phyloP scores from a whole-genome alignment of 1,140 invertebrate genomes.

The Drosophila elegans region DNA sequence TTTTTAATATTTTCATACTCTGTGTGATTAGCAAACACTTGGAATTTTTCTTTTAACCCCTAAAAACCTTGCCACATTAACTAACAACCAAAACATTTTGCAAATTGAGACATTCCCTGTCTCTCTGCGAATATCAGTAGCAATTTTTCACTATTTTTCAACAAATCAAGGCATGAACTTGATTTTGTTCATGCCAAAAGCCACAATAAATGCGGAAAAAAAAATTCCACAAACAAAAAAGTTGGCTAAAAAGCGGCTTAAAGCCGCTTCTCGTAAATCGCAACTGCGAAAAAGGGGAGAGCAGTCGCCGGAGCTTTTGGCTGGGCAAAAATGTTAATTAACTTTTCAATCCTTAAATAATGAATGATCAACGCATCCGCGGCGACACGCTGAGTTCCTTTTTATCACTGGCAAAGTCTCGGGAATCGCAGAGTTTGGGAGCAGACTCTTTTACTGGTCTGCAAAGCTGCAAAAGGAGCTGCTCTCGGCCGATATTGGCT shows the following conservation, averaged over 20 bases:
- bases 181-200: slow-evolving; percentile 37
- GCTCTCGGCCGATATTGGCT: slow-evolving; percentile 73
- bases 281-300: slow-evolving; percentile 12
- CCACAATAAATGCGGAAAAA: slow-evolving; percentile 19
- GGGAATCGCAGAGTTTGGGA: too few relatives aligned
- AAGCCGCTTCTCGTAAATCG: slow-evolving; percentile 73
- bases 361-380: slow-evolving; percentile 85
- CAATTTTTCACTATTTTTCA: slow-evolving; percentile 72
- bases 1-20: too few relatives aligned
- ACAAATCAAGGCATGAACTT: slow-evolving; percentile 37
- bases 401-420: slow-evolving; percentile 72
- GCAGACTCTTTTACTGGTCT: neutral
- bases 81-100: slow-evolving; percentile 3
- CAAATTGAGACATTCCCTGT: slow-evolving; percentile 59
- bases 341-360: slow-evolving; percentile 85
- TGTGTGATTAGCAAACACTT: too few relatives aligned
- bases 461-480: slow-evolving; percentile 7
- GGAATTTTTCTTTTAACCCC: too few relatives aligned
- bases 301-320: slow-evolving; percentile 42
- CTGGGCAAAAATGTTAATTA: slow-evolving; percentile 84
- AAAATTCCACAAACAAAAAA: slow-evolving; percentile 25
- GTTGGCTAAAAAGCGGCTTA: slow-evolving; percentile 52
- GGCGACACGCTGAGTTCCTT: slow-evolving; percentile 84
- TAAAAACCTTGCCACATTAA: neutral
- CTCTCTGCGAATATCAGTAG: slow-evolving; percentile 56